phyloP scores from a whole-genome alignment of 2,113 vertebrate genomes.

The Cyanistes caeruleus region DNA sequence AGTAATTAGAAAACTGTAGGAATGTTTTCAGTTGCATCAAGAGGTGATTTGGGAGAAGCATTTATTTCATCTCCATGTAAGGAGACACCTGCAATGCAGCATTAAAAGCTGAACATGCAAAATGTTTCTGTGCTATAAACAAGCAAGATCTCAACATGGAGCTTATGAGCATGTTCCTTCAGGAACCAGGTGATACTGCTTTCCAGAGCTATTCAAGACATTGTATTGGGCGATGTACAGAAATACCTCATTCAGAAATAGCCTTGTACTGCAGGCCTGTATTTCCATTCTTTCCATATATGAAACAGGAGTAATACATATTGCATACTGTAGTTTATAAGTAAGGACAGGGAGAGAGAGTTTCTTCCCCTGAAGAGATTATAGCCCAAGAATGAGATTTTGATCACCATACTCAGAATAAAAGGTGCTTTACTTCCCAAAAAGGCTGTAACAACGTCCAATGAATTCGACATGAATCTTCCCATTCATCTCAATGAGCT shows the following conservation, averaged over 20 bases:
- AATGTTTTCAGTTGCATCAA: background rate
- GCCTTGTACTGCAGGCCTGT: background rate
- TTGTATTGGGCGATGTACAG: background rate
- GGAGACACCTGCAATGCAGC: background rate
- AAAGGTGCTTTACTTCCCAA: background rate
- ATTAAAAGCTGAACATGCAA: background rate
- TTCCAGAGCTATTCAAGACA: background rate
- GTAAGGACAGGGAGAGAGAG: background rate
- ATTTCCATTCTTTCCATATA: background rate
- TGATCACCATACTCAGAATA: background rate
- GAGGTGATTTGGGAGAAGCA: background rate
- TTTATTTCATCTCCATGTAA: background rate
- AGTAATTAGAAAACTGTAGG: background rate
- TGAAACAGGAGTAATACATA: background rate
- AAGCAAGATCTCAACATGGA: background rate
- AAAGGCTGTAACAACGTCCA: background rate
- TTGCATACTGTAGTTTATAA: fast-evolving
- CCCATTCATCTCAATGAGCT: background rate
- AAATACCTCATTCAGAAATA: background rate
- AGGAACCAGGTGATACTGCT: background rate
- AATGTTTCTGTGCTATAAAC: background rate
- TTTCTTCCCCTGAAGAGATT: background rate
- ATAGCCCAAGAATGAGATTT: background rate
- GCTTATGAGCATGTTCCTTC: background rate
- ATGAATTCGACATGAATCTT: background rate